Evolutionary conservation across 1,140 invertebrate genomes (phyloP).

Genomic region (Planococcus citri): DNA sequence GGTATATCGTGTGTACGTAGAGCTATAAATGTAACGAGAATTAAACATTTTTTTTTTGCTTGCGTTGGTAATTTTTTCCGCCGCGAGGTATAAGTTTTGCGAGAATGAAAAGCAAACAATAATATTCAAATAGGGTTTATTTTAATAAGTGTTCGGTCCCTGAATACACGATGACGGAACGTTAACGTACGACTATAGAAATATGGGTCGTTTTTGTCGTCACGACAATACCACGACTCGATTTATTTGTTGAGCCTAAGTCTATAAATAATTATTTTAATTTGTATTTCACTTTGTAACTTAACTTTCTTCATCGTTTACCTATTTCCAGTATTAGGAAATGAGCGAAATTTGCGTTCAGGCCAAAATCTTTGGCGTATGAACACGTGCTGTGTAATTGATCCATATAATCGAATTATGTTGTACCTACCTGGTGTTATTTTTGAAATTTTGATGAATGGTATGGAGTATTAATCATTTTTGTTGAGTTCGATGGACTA

Average conservation of each 20-base stretch:
- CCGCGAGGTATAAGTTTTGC: background rate
- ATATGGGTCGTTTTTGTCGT: slow-evolving; percentile 1
- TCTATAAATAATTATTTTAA: background rate
- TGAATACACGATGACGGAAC: background rate
- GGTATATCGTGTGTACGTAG: too few relatives aligned
- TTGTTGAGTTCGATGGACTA: too few relatives aligned
- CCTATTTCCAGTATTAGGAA: background rate
- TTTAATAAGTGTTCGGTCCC: background rate
- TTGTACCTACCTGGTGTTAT: too few relatives aligned
- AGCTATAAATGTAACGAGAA: too few relatives aligned
- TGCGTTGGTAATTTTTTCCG: background rate
- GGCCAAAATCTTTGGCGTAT: too few relatives aligned
- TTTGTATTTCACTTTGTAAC: background rate
- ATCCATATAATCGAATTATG: too few relatives aligned
- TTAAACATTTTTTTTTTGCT: too few relatives aligned
- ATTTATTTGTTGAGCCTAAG: background rate
- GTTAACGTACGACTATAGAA: background rate
- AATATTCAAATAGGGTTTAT: background rate
- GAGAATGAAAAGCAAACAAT: background rate
- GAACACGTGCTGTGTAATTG: too few relatives aligned
- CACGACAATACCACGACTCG: background rate
- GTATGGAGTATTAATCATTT: too few relatives aligned
- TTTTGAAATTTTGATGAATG: too few relatives aligned
- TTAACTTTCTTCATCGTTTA: background rate
- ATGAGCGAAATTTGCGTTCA: too few relatives aligned